These are phyloP conservation scores for Neoniphon sammara DNA, from an alignment of 2,797 vertebrate species.

Conservation along the genomic window DNA sequence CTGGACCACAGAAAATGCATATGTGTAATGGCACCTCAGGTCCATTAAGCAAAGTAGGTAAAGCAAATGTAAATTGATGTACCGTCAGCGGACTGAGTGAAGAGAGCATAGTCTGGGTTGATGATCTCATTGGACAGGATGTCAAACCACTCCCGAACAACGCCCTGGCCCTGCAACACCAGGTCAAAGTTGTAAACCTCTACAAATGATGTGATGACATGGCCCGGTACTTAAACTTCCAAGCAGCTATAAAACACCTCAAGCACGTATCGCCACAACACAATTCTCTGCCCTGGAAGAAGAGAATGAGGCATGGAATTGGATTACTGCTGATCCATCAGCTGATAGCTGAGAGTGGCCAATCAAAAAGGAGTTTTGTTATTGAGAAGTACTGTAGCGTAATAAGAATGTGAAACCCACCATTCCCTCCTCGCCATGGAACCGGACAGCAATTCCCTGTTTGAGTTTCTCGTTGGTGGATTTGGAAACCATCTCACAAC, in stretches of 20 bases:
- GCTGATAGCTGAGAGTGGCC: neutral
- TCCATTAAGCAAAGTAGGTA: no score
- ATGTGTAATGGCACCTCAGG: no score
- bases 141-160: constrained; percentile 99
- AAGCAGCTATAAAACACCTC: neutral
- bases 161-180: constrained; percentile 92
- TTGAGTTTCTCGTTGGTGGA: constrained; percentile 97
- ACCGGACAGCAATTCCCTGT: constrained; percentile 97
- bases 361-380: neutral
- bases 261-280: neutral
- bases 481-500: constrained; percentile 98
- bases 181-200: neutral
- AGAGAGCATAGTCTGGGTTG: constrained; percentile 97
- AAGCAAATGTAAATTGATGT: constrained; percentile 21
- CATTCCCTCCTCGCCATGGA: constrained; percentile 99
- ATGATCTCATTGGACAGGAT: constrained; percentile 98
- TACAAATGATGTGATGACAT: no score
- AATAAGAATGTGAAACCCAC: constrained; percentile 77
- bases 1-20: no score
- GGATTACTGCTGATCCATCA: neutral
- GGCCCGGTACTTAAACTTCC: no score
- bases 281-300: neutral
- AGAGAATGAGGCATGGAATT: neutral
- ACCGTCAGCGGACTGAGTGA: constrained; percentile 99
- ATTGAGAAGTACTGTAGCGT: neutral